Percentiles rank a stretch among this genome's conserved stretches.
These are phyloP conservation scores for Mus spretus DNA, from an alignment of 2,797 vertebrate genomes.

Conservation along the genomic window DNA sequence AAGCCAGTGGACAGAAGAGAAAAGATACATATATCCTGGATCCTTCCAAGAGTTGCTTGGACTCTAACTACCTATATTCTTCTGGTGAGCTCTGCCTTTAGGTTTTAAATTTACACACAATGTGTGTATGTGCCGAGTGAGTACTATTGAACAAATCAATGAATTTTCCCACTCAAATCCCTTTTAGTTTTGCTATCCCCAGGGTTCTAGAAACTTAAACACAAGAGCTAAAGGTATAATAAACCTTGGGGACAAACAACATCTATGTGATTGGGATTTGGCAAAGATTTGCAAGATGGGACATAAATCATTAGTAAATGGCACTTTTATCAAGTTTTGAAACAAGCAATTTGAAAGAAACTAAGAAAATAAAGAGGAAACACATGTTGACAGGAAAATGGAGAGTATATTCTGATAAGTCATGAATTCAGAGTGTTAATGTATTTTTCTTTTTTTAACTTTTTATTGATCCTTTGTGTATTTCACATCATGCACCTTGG, in stretches of 20 bases:
- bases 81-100: not conserved
- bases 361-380: not conserved
- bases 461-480: not conserved
- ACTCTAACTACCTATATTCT: not conserved
- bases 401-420: conserved; percentile 13
- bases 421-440: not conserved
- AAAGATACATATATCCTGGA: not conserved
- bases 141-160: not conserved
- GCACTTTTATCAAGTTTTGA: conserved; percentile 27
- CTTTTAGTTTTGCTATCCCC: not conserved
- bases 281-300: not conserved
- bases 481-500: not conserved
- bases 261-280: not conserved
- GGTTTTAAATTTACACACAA: not conserved
- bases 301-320: not conserved
- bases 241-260: not conserved
- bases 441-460: not conserved
- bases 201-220: not conserved
- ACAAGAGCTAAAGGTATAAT: not conserved
- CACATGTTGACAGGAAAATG: not conserved
- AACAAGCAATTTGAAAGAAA: conserved; percentile 12
- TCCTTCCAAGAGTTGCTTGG: not conserved
- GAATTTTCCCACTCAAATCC: not conserved
- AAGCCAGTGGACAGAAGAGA: not conserved
- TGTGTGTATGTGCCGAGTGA: not conserved